Base-by-base conservation (phyloP, 2,113 vertebrate species). In the Sylvia atricapilla region DNA sequence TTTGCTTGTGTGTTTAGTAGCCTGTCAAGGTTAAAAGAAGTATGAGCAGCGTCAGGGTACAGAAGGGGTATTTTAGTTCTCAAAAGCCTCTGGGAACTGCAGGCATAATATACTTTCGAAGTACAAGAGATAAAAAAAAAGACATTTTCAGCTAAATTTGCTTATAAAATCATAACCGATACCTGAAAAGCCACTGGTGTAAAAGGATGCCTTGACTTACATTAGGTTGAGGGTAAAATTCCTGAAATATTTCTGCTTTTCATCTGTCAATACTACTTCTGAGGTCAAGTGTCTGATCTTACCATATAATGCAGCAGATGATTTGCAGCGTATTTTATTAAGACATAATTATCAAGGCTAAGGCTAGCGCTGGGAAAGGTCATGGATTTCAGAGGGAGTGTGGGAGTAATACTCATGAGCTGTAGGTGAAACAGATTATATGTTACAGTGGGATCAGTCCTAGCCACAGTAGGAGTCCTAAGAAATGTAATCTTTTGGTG, bases 271-370 rank as follows among this genome's bases (percentile, higher is more conserved):
- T 63, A 13, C 7, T 58, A 4, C 25, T 81, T 62, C 44, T 75
- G 44, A 52, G 66, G 30, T 90, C 28, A n/a, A 62, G 31, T 41
- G 30, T 72, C 83, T 88, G 50, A 74, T 84, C 35, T 47, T 81
- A 30, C 52, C 39, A 5, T 83, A 15, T 73, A 89, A 58, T n/a
- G 63, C 67, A 77, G 72, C 43, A 88, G 68, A 50, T 78, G 76
- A 75, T 75, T 88, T 92, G 72, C 68, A 90, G 72, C 53, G 7
- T 92, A 86, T 88, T 93, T 86, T 86, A 84, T 93, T 52, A 75
- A 90, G 64, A 41, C 60, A 21, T 94, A 93, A 88, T 93, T 90
- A 22, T 60, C 41, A 84, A 59, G 35, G 35, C 46, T 85, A 19
- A 60, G 60, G 39, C 31, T 41, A 41, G 52, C 72, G 47, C 79